Evolutionary conservation across 1,140 invertebrate genomes (phyloP), one percentile per base, ranked within the genome.

Genomic region (Bacillus rossius): DNA sequence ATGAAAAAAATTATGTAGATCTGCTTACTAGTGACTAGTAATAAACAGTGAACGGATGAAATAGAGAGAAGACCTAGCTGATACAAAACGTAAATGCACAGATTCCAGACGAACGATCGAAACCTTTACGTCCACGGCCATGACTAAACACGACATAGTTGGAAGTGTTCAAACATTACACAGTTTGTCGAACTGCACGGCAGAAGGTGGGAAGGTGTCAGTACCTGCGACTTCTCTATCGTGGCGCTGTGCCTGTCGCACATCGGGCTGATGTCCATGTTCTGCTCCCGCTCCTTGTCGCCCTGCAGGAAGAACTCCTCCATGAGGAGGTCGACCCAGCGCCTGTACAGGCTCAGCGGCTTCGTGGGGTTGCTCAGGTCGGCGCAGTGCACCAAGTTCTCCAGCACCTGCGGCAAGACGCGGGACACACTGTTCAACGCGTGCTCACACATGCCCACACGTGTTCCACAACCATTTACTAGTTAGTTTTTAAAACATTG

Each of bases 331-430:
- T 84, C 83, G 16, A 97, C 94, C 96, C 97, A 99, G 62, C 86
- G 82, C 67, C 87, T 85, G 73, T 99, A 99, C 13, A 99, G 75
- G 17, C 89, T 82, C 64, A 99, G 79, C 7, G 96, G 95, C 78
- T 99, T 99, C n/a, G 96, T 99, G 49, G 97, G 97, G 77, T 99
- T 99, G 67, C 94, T 97, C 45, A 99, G 79, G 77, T 99, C 97
- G 34, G 96, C 96, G 77, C 97, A 98, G 78, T 99, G 97, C 64
- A 99, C 95, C 81, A 99, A 87, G 79, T 98, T 99, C 80, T 99
- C 95, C 62, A 99, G 82, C 55, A 99, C 96, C 84, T 96, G 76
- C 20, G 73, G 40, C 42, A 41, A 59, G 5, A 54, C 17, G 37
- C 23, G 3, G 29, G 2, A 19, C 2, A 48, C 2, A 45, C 38